Conservation (phyloP, 2,797 vertebrate genomes). For the Pempheris klunzingeri region DNA sequence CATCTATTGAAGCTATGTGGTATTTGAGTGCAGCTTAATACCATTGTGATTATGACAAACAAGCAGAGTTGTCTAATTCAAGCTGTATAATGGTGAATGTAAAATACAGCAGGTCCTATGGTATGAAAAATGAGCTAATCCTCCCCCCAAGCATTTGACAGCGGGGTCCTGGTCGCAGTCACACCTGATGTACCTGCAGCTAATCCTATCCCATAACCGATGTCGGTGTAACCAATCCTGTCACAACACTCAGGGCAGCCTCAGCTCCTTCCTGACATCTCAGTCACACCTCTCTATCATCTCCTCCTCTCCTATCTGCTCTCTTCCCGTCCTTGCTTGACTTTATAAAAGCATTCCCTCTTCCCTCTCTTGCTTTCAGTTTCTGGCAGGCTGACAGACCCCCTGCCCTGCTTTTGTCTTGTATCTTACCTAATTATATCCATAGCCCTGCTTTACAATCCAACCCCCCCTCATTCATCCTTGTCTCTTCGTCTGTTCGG, state of each 20-base stretch:
- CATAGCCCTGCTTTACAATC: conserved; percentile 29
- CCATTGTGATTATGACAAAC: neutral
- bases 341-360: conserved; percentile 51
- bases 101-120: conserved; percentile 6
- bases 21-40: neutral
- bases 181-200: conserved; percentile 82
- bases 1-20: conserved; percentile 5
- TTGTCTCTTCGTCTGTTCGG: conserved; percentile 48
- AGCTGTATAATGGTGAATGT: conserved; percentile 10
- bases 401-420: conserved; percentile 63
- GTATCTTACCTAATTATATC: conserved; percentile 62
- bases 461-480: conserved; percentile 18
- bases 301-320: conserved; percentile 51
- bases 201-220: conserved; percentile 81
- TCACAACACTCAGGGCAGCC: conserved; percentile 70
- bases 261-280: conserved; percentile 73
- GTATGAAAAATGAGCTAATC: conserved; percentile 53
- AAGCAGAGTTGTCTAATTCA: conserved; percentile 22
- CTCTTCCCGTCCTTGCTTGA: conserved; percentile 37
- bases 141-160: conserved; percentile 70
- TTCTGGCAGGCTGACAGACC: conserved; percentile 57
- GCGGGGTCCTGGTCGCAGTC: conserved; percentile 70
- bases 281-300: conserved; percentile 67
- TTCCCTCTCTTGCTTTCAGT: conserved; percentile 30
- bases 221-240: conserved; percentile 80